Evolutionary conservation across 2,797 vertebrate genomes (phyloP).

Genomic region (Aulostomus chinensis): DNA sequence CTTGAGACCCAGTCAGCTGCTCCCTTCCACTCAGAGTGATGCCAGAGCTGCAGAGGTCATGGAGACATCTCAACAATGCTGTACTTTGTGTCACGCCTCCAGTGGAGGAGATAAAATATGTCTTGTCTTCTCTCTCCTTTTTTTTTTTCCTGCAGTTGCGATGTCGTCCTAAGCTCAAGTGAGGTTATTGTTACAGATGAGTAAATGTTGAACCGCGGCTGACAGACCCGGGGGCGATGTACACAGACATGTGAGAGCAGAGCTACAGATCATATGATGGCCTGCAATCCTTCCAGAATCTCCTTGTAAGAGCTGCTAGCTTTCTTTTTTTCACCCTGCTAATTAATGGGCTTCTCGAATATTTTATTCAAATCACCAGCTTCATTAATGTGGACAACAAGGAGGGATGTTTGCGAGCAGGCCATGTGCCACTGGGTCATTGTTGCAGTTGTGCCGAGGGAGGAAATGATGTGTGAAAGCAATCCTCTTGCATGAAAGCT

Average conservation of each 20-base stretch:
- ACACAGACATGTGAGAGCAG: slow-evolving; percentile 22
- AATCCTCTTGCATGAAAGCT: slow-evolving; percentile 34
- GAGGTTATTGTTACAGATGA: slow-evolving; percentile 44
- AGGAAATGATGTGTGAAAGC: slow-evolving; percentile 45
- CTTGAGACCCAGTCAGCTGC: slow-evolving; percentile 30
- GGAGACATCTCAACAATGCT: slow-evolving; percentile 24
- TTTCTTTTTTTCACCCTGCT: slow-evolving; percentile 11
- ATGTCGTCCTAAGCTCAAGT: slow-evolving; percentile 19
- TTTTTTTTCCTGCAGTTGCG: neutral
- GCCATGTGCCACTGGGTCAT: slow-evolving; percentile 7
- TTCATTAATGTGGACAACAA: neutral
- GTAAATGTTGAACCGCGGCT: slow-evolving; percentile 34
- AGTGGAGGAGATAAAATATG: slow-evolving; percentile 7
- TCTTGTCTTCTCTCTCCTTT: slow-evolving; percentile 11
- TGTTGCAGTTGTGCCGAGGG: slow-evolving; percentile 8
- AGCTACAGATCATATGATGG: slow-evolving; percentile 31
- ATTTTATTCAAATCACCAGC: neutral
- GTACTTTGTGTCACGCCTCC: slow-evolving; percentile 34
- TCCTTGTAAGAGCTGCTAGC: too few relatives aligned
- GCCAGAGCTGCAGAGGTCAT: slow-evolving; percentile 21
- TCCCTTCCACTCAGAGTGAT: slow-evolving; percentile 17
- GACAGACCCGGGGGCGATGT: slow-evolving; percentile 10
- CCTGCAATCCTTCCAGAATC: slow-evolving; percentile 3
- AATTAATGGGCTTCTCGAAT: neutral
- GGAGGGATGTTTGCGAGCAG: neutral